Evolutionary conservation across 2,797 vertebrate genomes (phyloP).

Genomic region (Eleutherodactylus coqui): DNA sequence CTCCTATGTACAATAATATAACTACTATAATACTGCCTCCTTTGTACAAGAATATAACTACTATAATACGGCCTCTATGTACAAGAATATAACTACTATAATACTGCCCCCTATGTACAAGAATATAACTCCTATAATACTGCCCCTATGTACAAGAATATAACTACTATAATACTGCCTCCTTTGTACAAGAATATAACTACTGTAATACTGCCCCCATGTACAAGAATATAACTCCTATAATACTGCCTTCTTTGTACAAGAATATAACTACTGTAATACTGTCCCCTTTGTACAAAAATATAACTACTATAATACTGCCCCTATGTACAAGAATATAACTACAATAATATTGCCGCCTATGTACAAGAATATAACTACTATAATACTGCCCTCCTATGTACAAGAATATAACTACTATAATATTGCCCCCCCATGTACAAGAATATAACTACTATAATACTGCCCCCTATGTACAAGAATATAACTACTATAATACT

Average conservation of each 20-base stretch:
- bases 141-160: not conserved
- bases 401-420: constrained; percentile 17
- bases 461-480: not conserved
- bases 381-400: constrained; percentile 6
- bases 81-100: constrained; percentile 6
- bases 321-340: not conserved
- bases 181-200: constrained; percentile 4
- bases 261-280: constrained; percentile 5
- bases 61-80: not conserved
- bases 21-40: not conserved
- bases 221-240: not conserved
- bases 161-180: constrained; percentile 7
- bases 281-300: not conserved
- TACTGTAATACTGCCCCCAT: not conserved
- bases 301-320: constrained; percentile 6
- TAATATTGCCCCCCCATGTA: constrained; percentile 4
- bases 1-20: not conserved
- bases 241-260: not conserved
- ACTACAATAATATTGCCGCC: not conserved
- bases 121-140: constrained; percentile 13
- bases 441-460: constrained; percentile 15
- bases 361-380: constrained; percentile 4
- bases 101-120: not conserved
- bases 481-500: constrained; percentile 16
- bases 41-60: constrained; percentile 1